Conservation (phyloP, 1,140 invertebrate species). For the Platyura marginata region DNA sequence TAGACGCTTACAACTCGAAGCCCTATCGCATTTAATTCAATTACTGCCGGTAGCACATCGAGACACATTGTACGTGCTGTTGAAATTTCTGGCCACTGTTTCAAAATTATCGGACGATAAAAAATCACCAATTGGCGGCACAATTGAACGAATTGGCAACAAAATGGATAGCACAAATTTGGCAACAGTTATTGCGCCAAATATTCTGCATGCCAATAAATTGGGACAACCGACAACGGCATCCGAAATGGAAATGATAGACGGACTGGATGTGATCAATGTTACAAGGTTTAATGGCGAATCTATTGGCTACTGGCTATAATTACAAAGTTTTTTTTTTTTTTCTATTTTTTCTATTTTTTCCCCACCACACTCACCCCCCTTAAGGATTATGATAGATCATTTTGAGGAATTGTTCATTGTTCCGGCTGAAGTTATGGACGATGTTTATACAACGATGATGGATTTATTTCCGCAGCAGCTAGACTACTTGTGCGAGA, state of each 20-base stretch:
- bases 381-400: constrained; percentile 60
- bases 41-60: constrained; percentile 68
- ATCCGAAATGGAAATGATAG: constrained; percentile 30
- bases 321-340: too few relatives aligned
- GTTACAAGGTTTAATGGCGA: constrained; percentile 55
- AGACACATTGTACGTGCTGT: constrained; percentile 66
- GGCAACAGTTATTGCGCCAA: constrained; percentile 84
- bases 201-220: constrained; percentile 72
- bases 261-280: constrained; percentile 74
- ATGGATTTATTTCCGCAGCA: constrained; percentile 64
- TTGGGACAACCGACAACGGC: too few relatives aligned
- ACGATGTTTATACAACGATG: constrained; percentile 70
- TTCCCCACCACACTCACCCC: too few relatives aligned
- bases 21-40: constrained; percentile 64
- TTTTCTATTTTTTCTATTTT: too few relatives aligned
- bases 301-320: too few relatives aligned
- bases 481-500: constrained; percentile 44
- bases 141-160: constrained; percentile 38
- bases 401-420: constrained; percentile 55
- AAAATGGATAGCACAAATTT: constrained; percentile 87
- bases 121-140: constrained; percentile 7
- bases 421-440: constrained; percentile 57
- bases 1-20: constrained; percentile 59
- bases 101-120: constrained; percentile 31
- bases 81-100: constrained; percentile 64